These are phyloP conservation scores for Scaptomyza cyrtandrae DNA, from an alignment of 2,888 invertebrate species.

Conservation along the genomic window DNA sequence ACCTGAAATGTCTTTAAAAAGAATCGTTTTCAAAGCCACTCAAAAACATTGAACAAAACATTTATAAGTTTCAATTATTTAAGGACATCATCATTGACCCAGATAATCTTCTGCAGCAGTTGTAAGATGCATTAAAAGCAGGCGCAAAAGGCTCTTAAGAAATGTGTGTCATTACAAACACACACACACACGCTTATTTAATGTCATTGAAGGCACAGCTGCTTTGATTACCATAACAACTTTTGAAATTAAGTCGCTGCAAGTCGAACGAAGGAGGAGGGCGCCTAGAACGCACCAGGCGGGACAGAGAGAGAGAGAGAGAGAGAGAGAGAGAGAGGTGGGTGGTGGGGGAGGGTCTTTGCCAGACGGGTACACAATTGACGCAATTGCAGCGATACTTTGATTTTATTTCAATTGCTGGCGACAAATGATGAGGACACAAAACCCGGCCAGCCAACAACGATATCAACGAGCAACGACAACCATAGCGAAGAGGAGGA, in stretches of 20 bases:
- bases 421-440: constrained; percentile 50
- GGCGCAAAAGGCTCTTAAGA: constrained; percentile 43
- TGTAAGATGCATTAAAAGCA: not conserved
- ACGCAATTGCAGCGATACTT: constrained; percentile 78
- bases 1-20: no score
- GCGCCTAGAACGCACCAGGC: not conserved
- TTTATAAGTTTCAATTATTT: no score
- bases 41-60: no score
- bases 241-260: constrained; percentile 76
- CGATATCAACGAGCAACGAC: constrained; percentile 25
- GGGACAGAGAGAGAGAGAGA: no score
- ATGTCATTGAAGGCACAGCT: constrained; percentile 46
- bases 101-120: no score
- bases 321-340: no score
- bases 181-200: not conserved
- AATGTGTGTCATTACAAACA: constrained; percentile 5
- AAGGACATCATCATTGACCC: no score
- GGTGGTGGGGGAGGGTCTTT: no score
- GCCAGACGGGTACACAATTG: constrained; percentile 60
- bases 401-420: constrained; percentile 77
- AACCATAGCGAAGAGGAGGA: not conserved
- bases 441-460: constrained; percentile 13
- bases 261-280: constrained; percentile 21
- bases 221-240: constrained; percentile 76
- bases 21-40: no score